Evolutionary conservation across 2,113 vertebrate genomes (phyloP), one percentile per base, ranked within the genome.

Genomic region (Engraulis encrasicolus): DNA sequence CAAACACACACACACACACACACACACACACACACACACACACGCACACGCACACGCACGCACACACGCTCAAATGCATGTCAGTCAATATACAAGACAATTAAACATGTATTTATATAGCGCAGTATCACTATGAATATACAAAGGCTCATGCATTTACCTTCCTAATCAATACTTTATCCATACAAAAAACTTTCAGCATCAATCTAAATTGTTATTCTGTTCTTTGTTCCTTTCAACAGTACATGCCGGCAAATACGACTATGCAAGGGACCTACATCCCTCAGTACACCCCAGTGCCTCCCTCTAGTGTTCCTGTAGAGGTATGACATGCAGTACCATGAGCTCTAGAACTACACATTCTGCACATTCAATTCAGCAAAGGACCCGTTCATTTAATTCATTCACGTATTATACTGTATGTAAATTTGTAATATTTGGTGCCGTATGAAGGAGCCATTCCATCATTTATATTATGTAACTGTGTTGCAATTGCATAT

Each of bases 231-330:
- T 84, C 78, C 49, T 66, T n/a, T n/a, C n/a, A 61, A 45, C 89
- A 98, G 97, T 98, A 97, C 90, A 92, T 97, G 93, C 96, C 97
- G 27, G 89, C 96, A n/a, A 96, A 96, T 88, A 91, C 96, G 85
- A 91, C 97, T 87, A 90, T 98, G 96, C 97, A 96, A 87, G 97
- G 97, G 89, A 94, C 96, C 54, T 98, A 96, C 92, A 92, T 98
- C 90, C 95, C 97, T 78, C 97, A 97, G 91, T 98, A 95, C 92
- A 92, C 96, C 78, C 91, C 95, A 61, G 95, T 96, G 96, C 96
- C 97, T 94, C 95, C 96, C 81, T 96, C 96, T 85, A 95, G 88
- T 82, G 94, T 96, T 84, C 90, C 94, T 80, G 94, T 96, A 18
- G 97, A 98, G 96, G 97, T 98, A 94, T 87, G 95, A 50, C 9